Evolutionary conservation across 2,888 invertebrate species (phyloP), one percentile per base, ranked within the genome.

Genomic region (Ornithoptera priamus): DNA sequence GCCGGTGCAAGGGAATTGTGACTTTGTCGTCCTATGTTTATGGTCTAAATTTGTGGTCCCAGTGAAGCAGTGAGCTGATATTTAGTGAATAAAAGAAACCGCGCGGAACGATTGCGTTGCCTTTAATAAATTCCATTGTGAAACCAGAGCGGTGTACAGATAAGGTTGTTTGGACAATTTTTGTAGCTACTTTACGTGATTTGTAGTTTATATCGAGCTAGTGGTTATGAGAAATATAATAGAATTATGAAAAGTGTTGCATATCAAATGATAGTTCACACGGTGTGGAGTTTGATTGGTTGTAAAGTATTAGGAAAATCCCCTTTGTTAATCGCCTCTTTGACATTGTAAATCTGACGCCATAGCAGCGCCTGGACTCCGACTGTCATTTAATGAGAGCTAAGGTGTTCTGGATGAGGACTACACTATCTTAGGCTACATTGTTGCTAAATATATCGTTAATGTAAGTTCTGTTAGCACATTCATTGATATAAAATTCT

Each of bases 61-160:
- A 22, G 18, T 46, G 6, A 42, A 62, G 30, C 20, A 12, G 56
- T 36, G n/a, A 63, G 60, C 46, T 62, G 63, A 63, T 39, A 24
- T 39, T 50, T 46, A 62, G 36, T 30, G 63, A 70, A 69, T 70
- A 73, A 64, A 71, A 69, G 58, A 72, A 74, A 73, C 65, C 36
- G 57, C 60, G 63, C 61, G 22, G 59, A 61, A 68, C 70, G 71
- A 72, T 77, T 76, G 76, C 75, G 76, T 68, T 72, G 64, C 65
- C 68, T 73, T 71, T 75, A 76, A 75, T 75, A 74, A 75, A 73
- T 73, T 74, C 72, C 65, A 68, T 78, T 78, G 75, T 72, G 75
- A 79, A 79, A 78, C 71, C 69, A 73, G 77, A 74, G 72, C 73
- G 60, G 75, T 75, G 76, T 74, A 73, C 69, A 72, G 71, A 72